Base-by-base conservation (phyloP, 2,888 invertebrate species). In the Drosophila subquinaria region DNA sequence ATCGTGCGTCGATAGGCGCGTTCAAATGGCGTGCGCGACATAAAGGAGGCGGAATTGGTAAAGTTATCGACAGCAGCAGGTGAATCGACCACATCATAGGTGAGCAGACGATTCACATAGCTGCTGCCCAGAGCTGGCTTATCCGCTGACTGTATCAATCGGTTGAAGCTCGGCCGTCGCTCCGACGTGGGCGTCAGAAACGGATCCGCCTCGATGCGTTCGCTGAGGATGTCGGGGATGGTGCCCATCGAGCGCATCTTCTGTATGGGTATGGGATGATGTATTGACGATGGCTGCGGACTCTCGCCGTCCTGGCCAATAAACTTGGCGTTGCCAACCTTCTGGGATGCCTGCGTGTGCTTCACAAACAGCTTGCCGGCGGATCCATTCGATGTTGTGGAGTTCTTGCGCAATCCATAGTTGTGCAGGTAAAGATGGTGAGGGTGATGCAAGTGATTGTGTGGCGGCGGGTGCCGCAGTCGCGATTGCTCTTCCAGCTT, bases 221-320 rank as follows among this genome's bases (percentile, higher is more conserved):
- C 93, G 30, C 90, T 90, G 0, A 92, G 83, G 36, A 92, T 82
- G 79, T 93, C 93, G 9, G 92, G 92, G 73, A 93, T 93, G 38
- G 92, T 93, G 70, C 93, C 93, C 79, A 93, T 88, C 0, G 93
- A 93, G 55, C 92, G 92, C 86, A 93, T 93, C 69, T 93, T 93
- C 59, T 92, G 91, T 67, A 93, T 93, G 23, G 92, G 92, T 68
- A 93, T 93, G 23, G 92, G 92, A 84, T 90, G 91, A 50, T 90
- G 27, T 6, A 1, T 1, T 5, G 27, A 27, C 1, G 69, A 15
- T 3, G 69, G 20, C 23, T 78, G 81, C 3, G 90, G 86, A 35
- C 81, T 87, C 27, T 92, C 92, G 48, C n/a, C 59, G 27, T 93
- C 93, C 64, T 90, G 92, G 0, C 93, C 93, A 56, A 93, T 91